phyloP scores from a whole-genome alignment of 2,797 vertebrate genomes.

The Galagoides demidoff region DNA sequence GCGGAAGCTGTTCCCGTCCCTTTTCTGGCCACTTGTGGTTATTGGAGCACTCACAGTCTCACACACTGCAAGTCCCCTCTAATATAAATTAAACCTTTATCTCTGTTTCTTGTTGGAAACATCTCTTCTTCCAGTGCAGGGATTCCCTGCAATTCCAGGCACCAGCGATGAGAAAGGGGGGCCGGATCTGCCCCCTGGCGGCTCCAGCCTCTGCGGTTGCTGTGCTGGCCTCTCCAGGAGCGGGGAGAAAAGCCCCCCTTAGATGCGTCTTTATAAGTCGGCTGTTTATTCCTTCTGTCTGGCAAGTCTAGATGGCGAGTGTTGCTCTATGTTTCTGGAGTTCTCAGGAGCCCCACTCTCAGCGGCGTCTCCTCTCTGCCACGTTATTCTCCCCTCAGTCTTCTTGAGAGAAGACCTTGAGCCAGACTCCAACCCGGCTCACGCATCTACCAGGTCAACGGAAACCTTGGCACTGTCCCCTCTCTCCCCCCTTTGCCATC shows the following conservation, averaged over 20 bases:
- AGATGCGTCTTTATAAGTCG: background rate
- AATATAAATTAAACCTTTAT: background rate
- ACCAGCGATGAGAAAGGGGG: background rate
- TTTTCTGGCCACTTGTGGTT: background rate
- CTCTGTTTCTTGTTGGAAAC: background rate
- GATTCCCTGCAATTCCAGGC: background rate
- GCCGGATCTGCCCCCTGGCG: background rate
- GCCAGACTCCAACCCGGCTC: fast-evolving
- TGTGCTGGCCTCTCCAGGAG: background rate
- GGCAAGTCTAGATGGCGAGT: background rate
- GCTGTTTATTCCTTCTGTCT: background rate
- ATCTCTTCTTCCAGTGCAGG: background rate
- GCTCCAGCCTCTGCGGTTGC: background rate
- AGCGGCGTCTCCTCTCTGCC: fast-evolving
- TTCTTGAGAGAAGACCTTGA: background rate
- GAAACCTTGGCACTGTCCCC: background rate
- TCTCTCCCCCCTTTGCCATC: fast-evolving
- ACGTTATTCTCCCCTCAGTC: fast-evolving
- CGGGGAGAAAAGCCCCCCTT: background rate
- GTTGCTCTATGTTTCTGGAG: background rate
- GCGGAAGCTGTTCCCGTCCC: background rate
- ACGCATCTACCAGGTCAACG: background rate
- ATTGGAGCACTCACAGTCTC: background rate
- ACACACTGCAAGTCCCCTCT: background rate
- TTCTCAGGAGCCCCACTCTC: background rate